These are phyloP conservation scores for Apis dorsata DNA, from an alignment of 1,140 invertebrate genomes.

Conservation along the genomic window DNA sequence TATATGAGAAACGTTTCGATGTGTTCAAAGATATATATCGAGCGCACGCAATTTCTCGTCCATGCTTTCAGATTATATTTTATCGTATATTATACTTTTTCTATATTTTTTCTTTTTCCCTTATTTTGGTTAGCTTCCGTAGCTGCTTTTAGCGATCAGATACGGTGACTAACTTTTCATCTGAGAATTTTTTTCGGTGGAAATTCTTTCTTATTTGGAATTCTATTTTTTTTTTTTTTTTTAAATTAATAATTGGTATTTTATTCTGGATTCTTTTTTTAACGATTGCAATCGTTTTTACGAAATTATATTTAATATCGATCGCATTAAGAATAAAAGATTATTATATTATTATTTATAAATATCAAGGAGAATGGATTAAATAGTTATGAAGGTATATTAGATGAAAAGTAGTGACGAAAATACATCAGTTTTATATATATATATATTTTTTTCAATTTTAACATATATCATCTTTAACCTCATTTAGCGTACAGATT, in stretches of 20 bases:
- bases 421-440: conserved; percentile 16
- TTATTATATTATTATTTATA: no score
- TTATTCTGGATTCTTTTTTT: no score
- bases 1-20: neutral
- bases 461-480: conserved; percentile 50
- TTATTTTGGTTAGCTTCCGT: conserved; percentile 68
- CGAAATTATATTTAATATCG: no score
- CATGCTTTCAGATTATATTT: conserved; percentile 22
- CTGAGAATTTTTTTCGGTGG: neutral
- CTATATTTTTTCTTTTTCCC: conserved; percentile 32
- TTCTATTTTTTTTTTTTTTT: no score
- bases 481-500: conserved; percentile 70
- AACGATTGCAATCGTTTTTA: no score
- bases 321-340: no score
- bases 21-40: conserved; percentile 31
- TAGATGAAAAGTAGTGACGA: conserved; percentile 36
- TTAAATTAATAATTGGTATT: no score
- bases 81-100: conserved; percentile 11
- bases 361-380: neutral
- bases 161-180: conserved; percentile 37
- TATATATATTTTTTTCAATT: conserved; percentile 34
- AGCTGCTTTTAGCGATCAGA: conserved; percentile 70
- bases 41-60: conserved; percentile 29
- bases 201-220: no score
- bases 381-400: neutral